Percentiles rank a stretch among this genome's conserved stretches.
These are phyloP conservation scores for Crypturellus tataupa DNA, from an alignment of 2,797 vertebrate species.

Conservation along the genomic window DNA sequence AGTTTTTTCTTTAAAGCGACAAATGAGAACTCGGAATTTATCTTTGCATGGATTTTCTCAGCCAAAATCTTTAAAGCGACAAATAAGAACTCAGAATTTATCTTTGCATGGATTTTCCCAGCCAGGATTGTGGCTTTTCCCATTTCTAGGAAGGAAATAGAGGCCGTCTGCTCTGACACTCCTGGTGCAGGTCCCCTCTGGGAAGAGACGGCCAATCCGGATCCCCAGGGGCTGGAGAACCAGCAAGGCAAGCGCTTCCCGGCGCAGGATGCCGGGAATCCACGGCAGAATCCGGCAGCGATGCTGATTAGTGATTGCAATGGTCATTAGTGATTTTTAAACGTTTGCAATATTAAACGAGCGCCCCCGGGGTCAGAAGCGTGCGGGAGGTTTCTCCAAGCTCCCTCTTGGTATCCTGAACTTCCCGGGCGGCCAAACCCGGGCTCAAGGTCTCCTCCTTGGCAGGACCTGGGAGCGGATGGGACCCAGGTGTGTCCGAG, in stretches of 20 bases:
- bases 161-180: neutral
- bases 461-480: neutral
- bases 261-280: conserved; percentile 39
- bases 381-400: fast-evolving
- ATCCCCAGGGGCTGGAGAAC: neutral
- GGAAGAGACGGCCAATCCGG: neutral
- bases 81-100: neutral
- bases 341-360: neutral
- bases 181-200: conserved; percentile 67
- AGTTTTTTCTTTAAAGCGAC: neutral
- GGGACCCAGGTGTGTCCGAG: neutral
- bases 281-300: conserved; percentile 49
- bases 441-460: neutral
- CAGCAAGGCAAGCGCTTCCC: neutral
- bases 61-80: neutral
- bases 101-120: neutral
- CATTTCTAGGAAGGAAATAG: neutral
- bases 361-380: neutral
- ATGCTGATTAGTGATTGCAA: conserved; percentile 42
- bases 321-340: conserved; percentile 58
- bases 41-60: too few species aligned
- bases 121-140: fast-evolving
- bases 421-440: neutral
- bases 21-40: neutral
- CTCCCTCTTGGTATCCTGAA: neutral